phyloP scores from a whole-genome alignment of 2,113 vertebrate species.

The Phrynosoma blainvillii region DNA sequence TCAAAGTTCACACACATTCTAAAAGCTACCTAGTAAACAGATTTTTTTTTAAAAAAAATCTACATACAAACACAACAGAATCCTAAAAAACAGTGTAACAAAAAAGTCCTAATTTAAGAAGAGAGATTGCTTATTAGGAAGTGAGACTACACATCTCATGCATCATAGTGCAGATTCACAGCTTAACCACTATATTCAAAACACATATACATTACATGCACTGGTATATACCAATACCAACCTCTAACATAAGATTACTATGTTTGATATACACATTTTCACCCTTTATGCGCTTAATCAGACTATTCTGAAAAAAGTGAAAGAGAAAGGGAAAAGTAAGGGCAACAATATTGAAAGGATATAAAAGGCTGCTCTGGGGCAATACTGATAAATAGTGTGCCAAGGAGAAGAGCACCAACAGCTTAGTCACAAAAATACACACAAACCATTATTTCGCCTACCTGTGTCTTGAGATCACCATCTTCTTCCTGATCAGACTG shows the following conservation, averaged over 20 bases:
- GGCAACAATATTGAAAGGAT: slow-evolving; percentile 68
- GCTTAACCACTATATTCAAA: slow-evolving; percentile 69
- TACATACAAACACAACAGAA: slow-evolving; percentile 45
- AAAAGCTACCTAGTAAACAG: slow-evolving; percentile 59
- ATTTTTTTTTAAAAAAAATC: slow-evolving; percentile 53
- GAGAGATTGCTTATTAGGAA: slow-evolving; percentile 54
- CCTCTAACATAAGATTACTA: slow-evolving; percentile 99
- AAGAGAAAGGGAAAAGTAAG: slow-evolving; percentile 81
- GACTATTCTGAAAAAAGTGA: slow-evolving; percentile 92
- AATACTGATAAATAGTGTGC: slow-evolving; percentile 66
- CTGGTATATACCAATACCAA: slow-evolving; percentile 86
- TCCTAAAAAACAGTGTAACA: slow-evolving; percentile 55
- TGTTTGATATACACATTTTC: slow-evolving; percentile 98
- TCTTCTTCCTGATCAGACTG: slow-evolving; percentile 98
- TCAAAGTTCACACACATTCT: not conserved
- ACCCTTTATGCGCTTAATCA: slow-evolving; percentile 93
- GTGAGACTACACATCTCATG: slow-evolving; percentile 77
- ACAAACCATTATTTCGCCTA: slow-evolving; percentile 70
- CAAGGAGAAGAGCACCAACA: slow-evolving; percentile 40
- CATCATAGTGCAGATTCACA: slow-evolving; percentile 69
- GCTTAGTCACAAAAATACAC: slow-evolving; percentile 33
- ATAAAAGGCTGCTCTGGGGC: slow-evolving; percentile 66
- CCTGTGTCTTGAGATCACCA: slow-evolving; percentile 82
- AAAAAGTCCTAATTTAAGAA: slow-evolving; percentile 46
- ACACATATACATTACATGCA: slow-evolving; percentile 83